Percentiles rank a stretch among this genome's conserved stretches.
These are phyloP conservation scores for Ceratoteleas bidentatus DNA, from an alignment of 1,140 invertebrate genomes.

Conservation along the genomic window DNA sequence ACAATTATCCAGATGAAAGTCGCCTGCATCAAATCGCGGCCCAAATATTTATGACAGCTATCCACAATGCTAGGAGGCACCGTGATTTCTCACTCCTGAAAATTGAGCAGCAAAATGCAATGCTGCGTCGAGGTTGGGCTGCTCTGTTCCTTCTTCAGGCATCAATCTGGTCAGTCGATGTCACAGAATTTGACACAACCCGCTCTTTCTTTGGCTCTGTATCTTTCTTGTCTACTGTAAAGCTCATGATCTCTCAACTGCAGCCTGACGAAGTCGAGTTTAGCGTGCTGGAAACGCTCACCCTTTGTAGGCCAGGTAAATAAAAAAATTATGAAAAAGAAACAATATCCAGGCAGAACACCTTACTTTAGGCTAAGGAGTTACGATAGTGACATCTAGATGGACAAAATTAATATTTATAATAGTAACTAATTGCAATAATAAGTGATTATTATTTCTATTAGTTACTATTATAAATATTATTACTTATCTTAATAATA, in stretches of 20 bases:
- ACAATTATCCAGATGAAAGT: conserved; percentile 61
- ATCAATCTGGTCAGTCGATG: conserved; percentile 84
- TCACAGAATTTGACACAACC: conserved; percentile 71
- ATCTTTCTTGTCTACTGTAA: conserved; percentile 66
- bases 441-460: no score
- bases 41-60: conserved; percentile 82
- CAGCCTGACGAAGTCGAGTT: conserved; percentile 83
- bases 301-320: conserved; percentile 84
- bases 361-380: no score
- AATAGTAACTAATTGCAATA: no score
- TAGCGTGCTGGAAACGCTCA: conserved; percentile 84
- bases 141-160: conserved; percentile 83
- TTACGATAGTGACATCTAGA: no score
- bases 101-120: conserved; percentile 81
- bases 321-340: no score
- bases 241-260: conserved; percentile 76
- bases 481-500: no score
- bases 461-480: no score
- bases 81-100: conserved; percentile 80
- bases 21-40: conserved; percentile 80
- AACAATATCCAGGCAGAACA: no score
- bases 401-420: no score
- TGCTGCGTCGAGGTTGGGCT: conserved; percentile 83
- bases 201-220: conserved; percentile 15
- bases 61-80: conserved; percentile 82